A percentile compares a stretch with the other conserved stretches of the same genome.
Conservation (phyloP, 2,797 vertebrate species). For the Gymnoscopelus microlampas region DNA sequence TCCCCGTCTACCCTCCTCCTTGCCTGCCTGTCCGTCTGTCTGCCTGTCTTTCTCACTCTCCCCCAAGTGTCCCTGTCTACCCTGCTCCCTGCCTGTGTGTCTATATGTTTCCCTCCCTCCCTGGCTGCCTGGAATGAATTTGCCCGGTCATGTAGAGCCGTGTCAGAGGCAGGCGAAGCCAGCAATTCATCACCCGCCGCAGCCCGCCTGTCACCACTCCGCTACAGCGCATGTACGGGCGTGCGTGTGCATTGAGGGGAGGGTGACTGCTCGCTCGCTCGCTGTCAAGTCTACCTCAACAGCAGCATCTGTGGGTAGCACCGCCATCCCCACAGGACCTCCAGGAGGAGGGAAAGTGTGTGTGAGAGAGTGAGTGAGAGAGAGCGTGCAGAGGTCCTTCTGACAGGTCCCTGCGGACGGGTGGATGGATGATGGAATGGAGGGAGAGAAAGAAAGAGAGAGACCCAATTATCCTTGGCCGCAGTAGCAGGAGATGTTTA, state of each 20-base stretch:
- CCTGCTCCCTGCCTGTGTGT: neutral
- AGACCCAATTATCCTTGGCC: constrained; percentile 64
- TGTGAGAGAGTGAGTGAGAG: constrained; percentile 39
- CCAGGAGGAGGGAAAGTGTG: constrained; percentile 3
- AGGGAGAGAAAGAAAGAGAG: constrained; percentile 7
- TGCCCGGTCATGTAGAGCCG: constrained; percentile 73
- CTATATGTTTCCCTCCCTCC: neutral
- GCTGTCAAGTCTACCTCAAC: constrained; percentile 53
- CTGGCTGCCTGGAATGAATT: constrained; percentile 67
- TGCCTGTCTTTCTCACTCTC: neutral
- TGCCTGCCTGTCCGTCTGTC: neutral
- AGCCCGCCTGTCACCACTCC: constrained; percentile 61
- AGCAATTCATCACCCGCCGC: constrained; percentile 75
- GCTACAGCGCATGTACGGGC: neutral
- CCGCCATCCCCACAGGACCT: constrained; percentile 42
- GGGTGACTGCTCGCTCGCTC: constrained; percentile 33
- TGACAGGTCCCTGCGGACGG: constrained; percentile 47
- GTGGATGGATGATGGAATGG: constrained; percentile 40
- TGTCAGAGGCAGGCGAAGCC: constrained; percentile 60
- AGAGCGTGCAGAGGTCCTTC: constrained; percentile 31
- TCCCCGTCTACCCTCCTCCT: neutral
- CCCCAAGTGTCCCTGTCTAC: neutral
- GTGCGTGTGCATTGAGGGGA: constrained; percentile 4
- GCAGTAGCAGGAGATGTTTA: constrained; percentile 49
- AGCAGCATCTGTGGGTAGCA: constrained; percentile 10